phyloP scores from a whole-genome alignment of 2,888 invertebrate species.

The Ceraclea dissimilis region DNA sequence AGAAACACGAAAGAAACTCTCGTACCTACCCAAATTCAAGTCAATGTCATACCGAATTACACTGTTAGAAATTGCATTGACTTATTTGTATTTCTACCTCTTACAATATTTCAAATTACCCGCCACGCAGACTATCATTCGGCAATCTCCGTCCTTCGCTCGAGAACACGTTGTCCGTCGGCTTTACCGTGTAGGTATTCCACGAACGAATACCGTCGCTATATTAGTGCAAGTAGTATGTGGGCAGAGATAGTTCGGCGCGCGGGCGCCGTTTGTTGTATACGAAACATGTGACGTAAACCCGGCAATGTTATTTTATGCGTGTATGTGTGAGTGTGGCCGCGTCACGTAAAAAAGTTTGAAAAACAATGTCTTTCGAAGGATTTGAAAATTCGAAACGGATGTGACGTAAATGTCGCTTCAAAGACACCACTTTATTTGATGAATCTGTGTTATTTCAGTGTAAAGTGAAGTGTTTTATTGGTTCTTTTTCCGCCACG shows the following conservation, averaged over 20 bases:
- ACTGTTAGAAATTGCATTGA: too few species aligned
- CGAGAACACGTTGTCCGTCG: background rate
- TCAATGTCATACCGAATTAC: too few species aligned
- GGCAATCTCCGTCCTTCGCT: slow-evolving; percentile 1
- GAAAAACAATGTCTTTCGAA: background rate
- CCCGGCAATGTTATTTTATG: background rate
- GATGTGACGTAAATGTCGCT: background rate
- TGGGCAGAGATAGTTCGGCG: background rate
- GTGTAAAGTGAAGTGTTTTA: background rate
- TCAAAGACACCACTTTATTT: background rate
- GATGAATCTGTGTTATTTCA: background rate
- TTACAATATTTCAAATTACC: background rate
- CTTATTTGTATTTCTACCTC: too few species aligned
- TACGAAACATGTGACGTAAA: background rate
- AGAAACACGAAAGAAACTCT: too few species aligned
- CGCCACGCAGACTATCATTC: background rate
- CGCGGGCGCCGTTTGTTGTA: background rate
- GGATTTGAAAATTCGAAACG: background rate
- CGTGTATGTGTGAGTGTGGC: background rate
- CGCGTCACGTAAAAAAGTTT: background rate
- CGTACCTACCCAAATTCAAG: too few species aligned
- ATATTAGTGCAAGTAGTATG: background rate
- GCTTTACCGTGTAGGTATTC: background rate
- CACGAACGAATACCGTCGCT: background rate
- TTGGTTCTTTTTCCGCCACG: background rate